A percentile compares a stretch with the other conserved stretches of the same genome.
These are phyloP conservation scores for Hololepta plana DNA, from an alignment of 2,888 invertebrate genomes.

Conservation along the genomic window DNA sequence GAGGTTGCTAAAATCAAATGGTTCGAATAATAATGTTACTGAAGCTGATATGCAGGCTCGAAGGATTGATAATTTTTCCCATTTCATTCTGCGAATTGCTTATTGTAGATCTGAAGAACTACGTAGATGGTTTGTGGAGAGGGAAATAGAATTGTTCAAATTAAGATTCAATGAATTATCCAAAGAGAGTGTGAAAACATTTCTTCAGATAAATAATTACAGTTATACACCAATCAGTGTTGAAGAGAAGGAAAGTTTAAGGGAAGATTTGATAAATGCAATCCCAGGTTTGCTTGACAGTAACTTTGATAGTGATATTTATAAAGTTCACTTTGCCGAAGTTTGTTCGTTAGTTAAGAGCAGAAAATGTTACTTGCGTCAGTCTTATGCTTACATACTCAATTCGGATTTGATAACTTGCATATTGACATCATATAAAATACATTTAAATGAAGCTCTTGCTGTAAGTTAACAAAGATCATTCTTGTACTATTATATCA, in stretches of 20 bases:
- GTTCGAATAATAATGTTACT: conserved; percentile 31
- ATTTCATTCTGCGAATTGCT: conserved; percentile 80
- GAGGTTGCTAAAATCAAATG: conserved; percentile 38
- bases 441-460: conserved; percentile 48
- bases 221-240: conserved; percentile 45
- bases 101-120: conserved; percentile 80
- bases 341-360: conserved; percentile 68
- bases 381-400: conserved; percentile 78
- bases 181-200: conserved; percentile 41
- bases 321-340: conserved; percentile 71
- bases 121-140: conserved; percentile 69
- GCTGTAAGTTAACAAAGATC: conserved; percentile 33
- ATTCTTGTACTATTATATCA: conserved; percentile 5
- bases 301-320: conserved; percentile 41
- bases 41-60: conserved; percentile 48
- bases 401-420: conserved; percentile 70
- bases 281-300: conserved; percentile 34
- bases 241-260: conserved; percentile 45
- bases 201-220: conserved; percentile 49
- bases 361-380: conserved; percentile 59
- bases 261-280: conserved; percentile 40
- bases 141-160: conserved; percentile 82
- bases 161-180: conserved; percentile 51
- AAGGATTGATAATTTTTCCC: conserved; percentile 73
- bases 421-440: conserved; percentile 57